Base-by-base conservation (phyloP, 2,113 vertebrate species). In the Lipophrys pholis region DNA sequence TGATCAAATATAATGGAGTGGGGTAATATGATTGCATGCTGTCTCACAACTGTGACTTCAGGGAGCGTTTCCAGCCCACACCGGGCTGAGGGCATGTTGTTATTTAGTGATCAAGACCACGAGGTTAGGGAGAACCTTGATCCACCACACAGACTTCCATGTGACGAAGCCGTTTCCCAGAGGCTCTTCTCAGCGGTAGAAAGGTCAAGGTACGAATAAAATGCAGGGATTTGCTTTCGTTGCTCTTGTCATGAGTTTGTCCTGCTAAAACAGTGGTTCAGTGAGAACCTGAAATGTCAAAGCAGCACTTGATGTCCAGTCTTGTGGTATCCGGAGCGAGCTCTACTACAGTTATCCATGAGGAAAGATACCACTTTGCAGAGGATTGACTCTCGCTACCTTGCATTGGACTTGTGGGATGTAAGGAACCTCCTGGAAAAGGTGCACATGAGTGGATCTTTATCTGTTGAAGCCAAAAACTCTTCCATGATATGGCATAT, bases 1-100 rank as follows among this genome's bases (percentile, higher is more conserved):
- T 69, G 58, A 60, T 69, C 39, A 65, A 68, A 79, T 60, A 59
- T 57, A 51, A 30, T 63, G 55, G 6, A 76, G 41, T 69, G 6
- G 39, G 41, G 48, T 65, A 53, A 61, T 57, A 49, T 69, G 30
- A 63, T 15, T 35, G 7, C 6, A 1, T 51, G 17, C 38, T 72
- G 42, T 45, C 46, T 48, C n/a, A 42, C 45, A 73, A n/a, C n/a
- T 58, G 12, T 21, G 5, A 48, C 45, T 45, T 70, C 11, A 65
- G 11, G 66, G 36, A 48, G 4, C 0, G 10, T 53, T 39, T 45
- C 6, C 56, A 42, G 11, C 11, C 5, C 58, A 60, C 6, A 48
- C 14, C 45, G 7, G 12, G 21, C 21, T 30, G 21, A 30, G 21
- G 21, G 21, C 21, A 30, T 30, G 21, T 30, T 30, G 21, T 30